Base-by-base conservation (phyloP, 2,797 vertebrate species). In the Otus scops region DNA sequence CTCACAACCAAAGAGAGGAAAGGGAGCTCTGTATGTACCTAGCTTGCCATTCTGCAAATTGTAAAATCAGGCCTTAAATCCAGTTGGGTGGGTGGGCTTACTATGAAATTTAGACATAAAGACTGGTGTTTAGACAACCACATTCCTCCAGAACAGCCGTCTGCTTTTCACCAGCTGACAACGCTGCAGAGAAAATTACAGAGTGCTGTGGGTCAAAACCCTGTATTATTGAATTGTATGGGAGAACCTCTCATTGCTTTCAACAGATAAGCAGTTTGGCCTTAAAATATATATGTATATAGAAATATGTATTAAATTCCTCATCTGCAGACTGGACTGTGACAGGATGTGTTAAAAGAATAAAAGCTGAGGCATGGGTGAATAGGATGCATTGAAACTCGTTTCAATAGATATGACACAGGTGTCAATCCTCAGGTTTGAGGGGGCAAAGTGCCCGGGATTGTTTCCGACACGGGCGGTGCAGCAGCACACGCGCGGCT, bases 381-480 rank as follows among this genome's bases (percentile, higher is more conserved):
- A 60, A 22, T 2, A 71, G 63, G 71, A 70, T 24, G 26, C 7
- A 34, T 50, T n/a, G 15, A 47, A 71, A 71, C 4, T 1, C 23
- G 23, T 13, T 34, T 22, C 45, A 53, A 1, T 0, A 16, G 45
- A 32, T 48, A 26, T 45, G n/a, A 27, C 21, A 1, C 0, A 1
- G 57, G 28, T 26, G 48, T 22, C 11, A 0, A 11, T 23, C 26
- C 36, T 50, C 6, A 0, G 3, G n/a, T 34, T 1, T 17, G 47
- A 39, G 73, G 63, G 47, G 50, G 32, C 41, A 21, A 22, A 28
- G 5, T 24, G 45, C 38, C 65, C 2, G 1, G 38, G 69, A 9
- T 4, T 3, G 20, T 20, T 23, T 7, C 1, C 4, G 69, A 15
- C 30, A 0, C 19, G 0, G 1, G 1, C 1, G 2, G 39, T 2